Base-by-base conservation (phyloP, 2,113 vertebrate genomes). In the Podarcis raffonei region DNA sequence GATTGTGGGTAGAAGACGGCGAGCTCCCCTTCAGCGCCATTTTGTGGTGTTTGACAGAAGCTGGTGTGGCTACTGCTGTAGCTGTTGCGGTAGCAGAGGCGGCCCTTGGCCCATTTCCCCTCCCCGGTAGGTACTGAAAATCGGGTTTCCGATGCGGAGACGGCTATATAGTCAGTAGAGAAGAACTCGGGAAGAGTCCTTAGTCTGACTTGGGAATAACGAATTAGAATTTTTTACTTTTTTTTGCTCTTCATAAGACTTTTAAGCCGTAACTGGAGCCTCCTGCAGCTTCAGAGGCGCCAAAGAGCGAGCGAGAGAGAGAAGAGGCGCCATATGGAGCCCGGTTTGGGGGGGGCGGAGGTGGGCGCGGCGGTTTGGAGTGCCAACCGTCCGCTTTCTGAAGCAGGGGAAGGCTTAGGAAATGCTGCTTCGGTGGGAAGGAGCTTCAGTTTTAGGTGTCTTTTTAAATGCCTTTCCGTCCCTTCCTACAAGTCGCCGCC, bases 1-100 rank as follows among this genome's bases (percentile, higher is more conserved):
- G 1, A 82, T 69, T 87, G 89, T 97, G 97, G 97, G 97, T 95
- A 97, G 96, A 96, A 97, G 97, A 97, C 95, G 94, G 92, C 2
- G 30, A 93, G 94, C 90, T 77, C 15, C 89, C 32, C 16, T 1
- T 57, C 3, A 93, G 79, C 96, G 97, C 97, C 97, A 97, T 97
- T 97, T 97, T 97, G 96, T 95, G 90, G 84, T 57, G 91, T 81
- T 90, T 72, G 71, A 6, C 81, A 87, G 0, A 30, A 48, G 42
- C 30, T 35, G 39, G 0, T 79, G 91, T 0, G 89, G 0, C 65
- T 18, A 42, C 1, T 25, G 71, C 35, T 79, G 92, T 0, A 85
- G 0, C 77, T 59, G 65, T 1, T 39, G 76, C 48, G 0, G 39
- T 12, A 8, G 72, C 81, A 53, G 62, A 27, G 59, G 6, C 15